These are phyloP conservation scores for Sinella curviseta DNA, from an alignment of 1,140 invertebrate species.

Conservation along the genomic window DNA sequence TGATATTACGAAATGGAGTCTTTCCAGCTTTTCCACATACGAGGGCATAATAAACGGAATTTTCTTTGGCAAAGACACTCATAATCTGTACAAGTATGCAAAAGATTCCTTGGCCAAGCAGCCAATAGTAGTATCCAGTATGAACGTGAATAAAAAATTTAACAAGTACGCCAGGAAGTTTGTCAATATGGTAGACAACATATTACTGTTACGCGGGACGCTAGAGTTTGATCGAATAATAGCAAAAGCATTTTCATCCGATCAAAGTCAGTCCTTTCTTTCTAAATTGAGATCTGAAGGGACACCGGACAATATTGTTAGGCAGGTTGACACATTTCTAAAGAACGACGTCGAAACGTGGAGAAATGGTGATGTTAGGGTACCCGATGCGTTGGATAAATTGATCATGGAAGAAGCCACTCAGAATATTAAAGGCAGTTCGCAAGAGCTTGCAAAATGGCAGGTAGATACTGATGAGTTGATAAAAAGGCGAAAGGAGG, in stretches of 20 bases:
- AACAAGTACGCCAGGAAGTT: too few relatives aligned
- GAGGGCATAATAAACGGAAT: conserved; percentile 31
- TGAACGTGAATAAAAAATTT: too few relatives aligned
- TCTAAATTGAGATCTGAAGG: neutral
- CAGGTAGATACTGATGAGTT: too few relatives aligned
- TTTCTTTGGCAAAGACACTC: neutral
- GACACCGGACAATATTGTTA: neutral
- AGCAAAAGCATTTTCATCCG: too few relatives aligned
- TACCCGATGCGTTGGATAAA: neutral
- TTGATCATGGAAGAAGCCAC: too few relatives aligned
- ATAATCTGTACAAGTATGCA: neutral
- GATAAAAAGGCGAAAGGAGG: too few relatives aligned
- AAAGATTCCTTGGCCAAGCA: neutral
- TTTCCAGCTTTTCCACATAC: conserved; percentile 10
- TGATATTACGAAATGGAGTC: conserved; percentile 32
- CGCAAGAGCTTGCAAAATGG: too few relatives aligned
- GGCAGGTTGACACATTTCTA: neutral
- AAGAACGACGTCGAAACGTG: neutral
- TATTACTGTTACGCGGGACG: too few relatives aligned
- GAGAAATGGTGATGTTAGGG: neutral
- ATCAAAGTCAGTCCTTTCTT: too few relatives aligned
- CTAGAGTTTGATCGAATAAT: too few relatives aligned
- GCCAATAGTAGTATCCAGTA: neutral
- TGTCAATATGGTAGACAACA: too few relatives aligned
- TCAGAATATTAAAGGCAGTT: too few relatives aligned